These are phyloP conservation scores for Myotis davidii DNA, from an alignment of 2,113 vertebrate species.

Conservation along the genomic window DNA sequence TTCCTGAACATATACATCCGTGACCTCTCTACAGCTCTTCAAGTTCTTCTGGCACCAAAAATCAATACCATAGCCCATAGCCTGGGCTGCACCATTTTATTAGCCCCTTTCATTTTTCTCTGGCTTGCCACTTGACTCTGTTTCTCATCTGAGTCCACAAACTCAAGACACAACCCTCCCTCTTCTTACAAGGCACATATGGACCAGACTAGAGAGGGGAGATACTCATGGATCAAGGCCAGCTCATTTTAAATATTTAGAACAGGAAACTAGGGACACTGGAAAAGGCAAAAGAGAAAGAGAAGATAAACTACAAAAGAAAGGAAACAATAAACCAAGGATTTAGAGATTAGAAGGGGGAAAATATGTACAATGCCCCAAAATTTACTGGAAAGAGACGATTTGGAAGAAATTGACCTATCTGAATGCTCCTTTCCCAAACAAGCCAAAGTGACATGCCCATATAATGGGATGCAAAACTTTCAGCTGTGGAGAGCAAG, in stretches of 20 bases:
- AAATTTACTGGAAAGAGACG: neutral
- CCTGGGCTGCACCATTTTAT: neutral
- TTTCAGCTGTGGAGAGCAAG: neutral
- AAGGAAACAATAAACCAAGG: neutral
- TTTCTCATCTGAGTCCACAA: constrained; percentile 9
- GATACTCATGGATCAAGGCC: neutral
- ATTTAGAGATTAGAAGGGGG: neutral
- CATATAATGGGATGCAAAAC: neutral
- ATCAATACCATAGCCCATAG: neutral
- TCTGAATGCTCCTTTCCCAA: neutral
- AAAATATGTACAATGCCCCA: neutral
- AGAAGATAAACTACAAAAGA: neutral
- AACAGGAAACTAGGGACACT: neutral
- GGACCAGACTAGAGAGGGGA: neutral
- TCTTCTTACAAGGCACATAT: neutral
- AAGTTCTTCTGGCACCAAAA: neutral
- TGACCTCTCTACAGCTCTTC: neutral
- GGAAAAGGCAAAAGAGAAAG: neutral
- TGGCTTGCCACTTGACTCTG: no score
- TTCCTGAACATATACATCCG: neutral
- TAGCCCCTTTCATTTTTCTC: neutral
- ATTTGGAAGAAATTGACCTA: neutral
- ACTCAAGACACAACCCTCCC: neutral
- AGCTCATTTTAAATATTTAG: neutral
- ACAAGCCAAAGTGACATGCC: neutral